Percentiles rank a stretch among this genome's conserved stretches.
Evolutionary conservation across 2,113 vertebrate genomes (phyloP).

Genomic region (Hydropotes inermis): DNA sequence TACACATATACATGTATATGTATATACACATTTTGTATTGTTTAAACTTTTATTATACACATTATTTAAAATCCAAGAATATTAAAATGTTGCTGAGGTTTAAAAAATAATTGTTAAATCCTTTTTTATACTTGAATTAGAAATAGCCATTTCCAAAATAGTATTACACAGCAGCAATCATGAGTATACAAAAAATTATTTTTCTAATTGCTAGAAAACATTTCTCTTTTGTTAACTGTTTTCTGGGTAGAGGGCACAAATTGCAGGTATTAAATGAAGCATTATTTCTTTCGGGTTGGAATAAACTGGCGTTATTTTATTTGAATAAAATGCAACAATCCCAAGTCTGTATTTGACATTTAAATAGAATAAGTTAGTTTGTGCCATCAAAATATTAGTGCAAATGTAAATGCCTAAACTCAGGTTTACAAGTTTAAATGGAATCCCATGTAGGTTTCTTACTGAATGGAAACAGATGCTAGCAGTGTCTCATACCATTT

Average conservation of each 20-base stretch:
- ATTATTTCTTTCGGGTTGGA: slow-evolving; percentile 56
- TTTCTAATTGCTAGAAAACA: background rate
- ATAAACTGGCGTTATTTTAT: slow-evolving; percentile 59
- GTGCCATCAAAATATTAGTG: slow-evolving; percentile 80
- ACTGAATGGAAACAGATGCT: slow-evolving; percentile 30
- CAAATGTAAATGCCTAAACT: slow-evolving; percentile 84
- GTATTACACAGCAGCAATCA: background rate
- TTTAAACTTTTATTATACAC: background rate
- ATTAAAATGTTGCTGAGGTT: background rate
- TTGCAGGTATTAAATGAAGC: slow-evolving; percentile 40
- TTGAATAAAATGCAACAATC: slow-evolving; percentile 58
- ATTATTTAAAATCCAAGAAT: background rate
- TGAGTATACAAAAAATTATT: background rate
- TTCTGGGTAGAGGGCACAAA: background rate
- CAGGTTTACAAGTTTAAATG: slow-evolving; percentile 81
- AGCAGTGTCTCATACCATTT: slow-evolving; percentile 60
- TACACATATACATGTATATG: background rate
- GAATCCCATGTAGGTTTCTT: slow-evolving; percentile 73
- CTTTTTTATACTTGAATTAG: background rate
- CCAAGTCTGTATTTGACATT: slow-evolving; percentile 64
- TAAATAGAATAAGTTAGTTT: slow-evolving; percentile 74
- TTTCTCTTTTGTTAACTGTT: background rate
- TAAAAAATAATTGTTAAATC: background rate
- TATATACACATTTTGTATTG: background rate
- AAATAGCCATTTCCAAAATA: background rate